Evolutionary conservation across 2,113 vertebrate genomes (phyloP).

Genomic region (Apteryx owenii): DNA sequence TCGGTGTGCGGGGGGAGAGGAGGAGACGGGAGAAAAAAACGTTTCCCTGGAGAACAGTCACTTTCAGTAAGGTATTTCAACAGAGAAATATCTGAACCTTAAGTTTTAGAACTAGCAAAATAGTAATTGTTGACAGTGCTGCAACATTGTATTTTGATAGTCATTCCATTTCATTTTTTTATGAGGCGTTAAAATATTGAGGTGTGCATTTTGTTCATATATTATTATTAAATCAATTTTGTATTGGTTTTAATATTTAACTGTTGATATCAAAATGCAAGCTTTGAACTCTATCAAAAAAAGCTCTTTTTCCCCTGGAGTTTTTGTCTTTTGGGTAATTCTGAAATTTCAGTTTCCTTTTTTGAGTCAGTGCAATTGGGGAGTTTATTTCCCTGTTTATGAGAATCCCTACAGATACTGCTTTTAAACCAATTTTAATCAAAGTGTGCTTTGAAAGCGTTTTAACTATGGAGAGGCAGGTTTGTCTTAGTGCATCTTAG

Average conservation of each 20-base stretch:
- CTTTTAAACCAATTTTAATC: background rate
- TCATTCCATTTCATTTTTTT: background rate
- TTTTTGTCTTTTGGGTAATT: background rate
- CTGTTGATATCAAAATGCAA: background rate
- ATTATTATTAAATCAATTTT: background rate
- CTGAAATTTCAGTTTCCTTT: background rate
- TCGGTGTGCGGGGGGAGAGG: background rate
- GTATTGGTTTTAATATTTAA: background rate
- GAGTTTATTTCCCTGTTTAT: background rate
- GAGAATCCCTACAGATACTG: background rate
- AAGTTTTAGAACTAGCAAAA: background rate
- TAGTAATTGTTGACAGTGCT: background rate
- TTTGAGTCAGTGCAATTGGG: background rate
- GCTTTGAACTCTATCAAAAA: background rate
- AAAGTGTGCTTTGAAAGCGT: background rate
- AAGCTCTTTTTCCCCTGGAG: background rate
- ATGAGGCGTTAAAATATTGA: background rate
- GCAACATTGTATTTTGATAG: background rate
- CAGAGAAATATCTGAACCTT: background rate
- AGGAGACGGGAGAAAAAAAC: background rate
- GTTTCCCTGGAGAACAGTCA: background rate
- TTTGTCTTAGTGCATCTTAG: background rate
- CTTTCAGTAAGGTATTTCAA: background rate
- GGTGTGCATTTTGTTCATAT: background rate
- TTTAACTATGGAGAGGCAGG: background rate